Percentiles rank a stretch among this genome's conserved stretches.
Conservation (phyloP, 2,797 vertebrate genomes). For the Cuniculus paca region DNA sequence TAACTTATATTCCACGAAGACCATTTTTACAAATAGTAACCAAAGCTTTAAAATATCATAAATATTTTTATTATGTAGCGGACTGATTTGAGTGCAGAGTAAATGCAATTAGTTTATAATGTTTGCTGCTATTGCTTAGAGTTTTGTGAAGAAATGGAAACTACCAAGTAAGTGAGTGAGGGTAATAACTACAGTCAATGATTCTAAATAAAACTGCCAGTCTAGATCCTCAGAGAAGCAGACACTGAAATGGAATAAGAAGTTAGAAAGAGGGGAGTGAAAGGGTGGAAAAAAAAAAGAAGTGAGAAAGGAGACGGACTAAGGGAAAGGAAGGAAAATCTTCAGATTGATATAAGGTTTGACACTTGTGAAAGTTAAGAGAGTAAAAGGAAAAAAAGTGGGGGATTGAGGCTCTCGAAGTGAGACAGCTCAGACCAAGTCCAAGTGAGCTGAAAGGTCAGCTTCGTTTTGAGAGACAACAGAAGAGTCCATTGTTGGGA, state of each 20-base stretch:
- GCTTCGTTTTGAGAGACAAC: not conserved
- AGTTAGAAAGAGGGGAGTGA: not conserved
- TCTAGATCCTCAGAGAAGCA: not conserved
- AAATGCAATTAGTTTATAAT: not conserved
- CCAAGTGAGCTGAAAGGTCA: not conserved
- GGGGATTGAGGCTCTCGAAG: not conserved
- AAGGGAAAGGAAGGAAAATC: not conserved
- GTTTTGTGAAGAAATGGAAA: not conserved
- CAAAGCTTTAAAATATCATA: slow-evolving; percentile 3
- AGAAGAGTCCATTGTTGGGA: not conserved
- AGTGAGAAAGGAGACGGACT: not conserved
- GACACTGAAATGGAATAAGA: not conserved
- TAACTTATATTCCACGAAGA: not conserved
- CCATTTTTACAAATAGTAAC: not conserved
- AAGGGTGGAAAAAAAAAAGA: not conserved
- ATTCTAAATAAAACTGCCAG: not conserved
- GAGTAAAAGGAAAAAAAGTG: not conserved
- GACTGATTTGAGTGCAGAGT: not conserved
- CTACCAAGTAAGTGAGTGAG: not conserved
- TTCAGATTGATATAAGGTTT: not conserved
- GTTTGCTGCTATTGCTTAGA: not conserved
- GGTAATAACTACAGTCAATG: not conserved
- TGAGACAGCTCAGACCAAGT: not conserved
- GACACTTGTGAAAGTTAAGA: not conserved
- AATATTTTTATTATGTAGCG: not conserved